phyloP scores from a whole-genome alignment of 53 echinoderm and acorn worm species.

The Henricia sp. region DNA sequence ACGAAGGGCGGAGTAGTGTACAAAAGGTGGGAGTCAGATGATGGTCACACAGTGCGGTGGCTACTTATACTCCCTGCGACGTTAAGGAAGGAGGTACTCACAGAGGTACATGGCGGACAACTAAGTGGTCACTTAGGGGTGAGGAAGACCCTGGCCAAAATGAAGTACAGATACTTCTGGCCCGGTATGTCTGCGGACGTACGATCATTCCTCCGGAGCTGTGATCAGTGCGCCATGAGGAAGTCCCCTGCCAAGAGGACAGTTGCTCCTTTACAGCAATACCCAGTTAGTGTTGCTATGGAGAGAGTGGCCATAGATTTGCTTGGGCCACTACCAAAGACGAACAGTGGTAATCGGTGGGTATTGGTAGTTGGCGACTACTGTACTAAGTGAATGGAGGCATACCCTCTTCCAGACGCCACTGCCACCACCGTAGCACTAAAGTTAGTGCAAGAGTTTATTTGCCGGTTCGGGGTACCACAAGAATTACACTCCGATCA shows the following conservation, averaged over 20 bases:
- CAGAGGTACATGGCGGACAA: background rate
- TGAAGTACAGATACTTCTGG: constrained; percentile 61
- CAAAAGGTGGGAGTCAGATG: constrained; percentile 4
- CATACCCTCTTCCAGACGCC: too few species aligned
- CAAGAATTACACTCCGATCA: too few species aligned
- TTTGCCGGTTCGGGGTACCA: too few species aligned
- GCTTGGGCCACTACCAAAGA: too few species aligned
- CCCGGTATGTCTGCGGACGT: constrained; percentile 58
- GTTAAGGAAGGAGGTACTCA: background rate
- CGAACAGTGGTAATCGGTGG: too few species aligned
- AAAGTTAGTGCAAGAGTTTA: too few species aligned
- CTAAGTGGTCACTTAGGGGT: background rate
- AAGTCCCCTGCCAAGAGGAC: constrained; percentile 45
- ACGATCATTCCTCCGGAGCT: constrained; percentile 46
- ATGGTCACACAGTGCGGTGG: background rate
- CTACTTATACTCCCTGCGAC: background rate
- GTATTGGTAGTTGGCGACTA: too few species aligned
- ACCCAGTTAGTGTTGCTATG: constrained; percentile 10
- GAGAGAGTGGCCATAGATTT: constrained; percentile 61
- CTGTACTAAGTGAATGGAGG: too few species aligned
- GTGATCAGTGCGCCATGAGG: constrained; percentile 44
- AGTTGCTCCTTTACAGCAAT: constrained; percentile 38
- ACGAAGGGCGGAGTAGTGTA: background rate
- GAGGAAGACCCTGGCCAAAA: constrained; percentile 60
- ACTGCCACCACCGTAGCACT: too few species aligned